Percentiles rank a stretch among this genome's conserved stretches.
These are phyloP conservation scores for Blastomussa wellsi DNA, from an alignment of 92 coral and sea anemone species.

Conservation along the genomic window DNA sequence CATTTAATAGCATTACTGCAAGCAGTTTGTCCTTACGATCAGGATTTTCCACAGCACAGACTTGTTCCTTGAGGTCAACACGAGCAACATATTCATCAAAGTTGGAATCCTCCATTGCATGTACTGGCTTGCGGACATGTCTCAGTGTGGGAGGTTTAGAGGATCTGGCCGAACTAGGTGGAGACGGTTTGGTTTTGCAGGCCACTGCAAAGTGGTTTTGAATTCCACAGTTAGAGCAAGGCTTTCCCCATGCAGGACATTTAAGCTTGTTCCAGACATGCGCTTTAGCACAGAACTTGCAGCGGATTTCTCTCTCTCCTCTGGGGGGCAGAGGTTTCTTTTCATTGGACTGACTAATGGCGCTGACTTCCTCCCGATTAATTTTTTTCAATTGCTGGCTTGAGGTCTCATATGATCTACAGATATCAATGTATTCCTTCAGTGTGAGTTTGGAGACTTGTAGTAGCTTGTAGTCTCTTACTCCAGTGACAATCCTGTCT, in stretches of 20 bases:
- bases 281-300: constrained; percentile 33
- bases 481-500: constrained; percentile 59
- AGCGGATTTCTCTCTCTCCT: constrained; percentile 30
- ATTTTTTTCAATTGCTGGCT: constrained; percentile 46
- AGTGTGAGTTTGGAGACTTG: constrained; percentile 57
- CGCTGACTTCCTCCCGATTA: constrained; percentile 42
- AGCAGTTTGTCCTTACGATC: constrained; percentile 28
- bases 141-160: not conserved
- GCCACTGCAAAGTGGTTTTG: constrained; percentile 55
- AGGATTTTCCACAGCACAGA: constrained; percentile 28
- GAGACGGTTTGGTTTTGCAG: constrained; percentile 17
- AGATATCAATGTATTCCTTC: constrained; percentile 53
- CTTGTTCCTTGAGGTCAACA: constrained; percentile 30
- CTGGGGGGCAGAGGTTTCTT: not conserved
- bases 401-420: constrained; percentile 60
- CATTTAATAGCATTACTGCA: constrained; percentile 37
- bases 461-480: constrained; percentile 30
- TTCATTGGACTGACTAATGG: not conserved
- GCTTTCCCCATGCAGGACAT: constrained; percentile 59
- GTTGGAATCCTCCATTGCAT: constrained; percentile 27
- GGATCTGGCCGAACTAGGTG: not conserved
- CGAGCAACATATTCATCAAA: constrained; percentile 51
- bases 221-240: constrained; percentile 43
- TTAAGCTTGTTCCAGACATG: constrained; percentile 52
- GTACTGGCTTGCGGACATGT: constrained; percentile 13